Base-by-base conservation (phyloP, 2,113 vertebrate species). In the Ascaphus truei region DNA sequence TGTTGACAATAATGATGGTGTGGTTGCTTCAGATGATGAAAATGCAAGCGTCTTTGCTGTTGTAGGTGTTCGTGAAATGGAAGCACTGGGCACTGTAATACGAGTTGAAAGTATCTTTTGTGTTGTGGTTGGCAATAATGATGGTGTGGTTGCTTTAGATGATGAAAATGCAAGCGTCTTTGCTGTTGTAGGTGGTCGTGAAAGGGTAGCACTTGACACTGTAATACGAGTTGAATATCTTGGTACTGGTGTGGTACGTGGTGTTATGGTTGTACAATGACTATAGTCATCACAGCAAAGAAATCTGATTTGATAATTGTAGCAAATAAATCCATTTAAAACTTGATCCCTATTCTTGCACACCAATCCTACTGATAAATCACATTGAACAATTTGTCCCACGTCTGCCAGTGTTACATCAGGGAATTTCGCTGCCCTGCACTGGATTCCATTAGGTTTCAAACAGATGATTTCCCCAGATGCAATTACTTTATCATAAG, bases 321-420 rank as follows among this genome's bases (percentile, higher is more conserved):
- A 78, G 39, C 85, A 91, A 51, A 85, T 72, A 37, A 29, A 29
- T 37, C 80, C 74, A 2, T 47, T 8, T 0, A 80, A 80, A 0
- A 3, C 3, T 58, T 90, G 86, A 8, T 88, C 79, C 3, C 68
- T 4, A 26, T 88, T 89, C 55, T 41, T 72, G 62, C 88, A 89
- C n/a, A 75, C 73, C 7, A 89, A 76, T 1, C 88, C 87, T 0
- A 69, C 43, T 7, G 27, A 4, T 4, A 74, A 12, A 0, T 83
- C 10, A 18, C 87, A 88, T 7, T 72, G 48, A 9, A 87, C 81
- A 0, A 4, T 72, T 65, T 89, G 86, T 1, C 76, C 75, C 10
- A 90, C 36, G 8, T 73, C 1, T 1, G 53, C 43, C 0, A 80
- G 71, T 0, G 63, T 65, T 4, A 26, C 1, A 1, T 52, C 27